Conservation (phyloP, 2,888 invertebrate species). For the Caenorhabditis sp. region DNA sequence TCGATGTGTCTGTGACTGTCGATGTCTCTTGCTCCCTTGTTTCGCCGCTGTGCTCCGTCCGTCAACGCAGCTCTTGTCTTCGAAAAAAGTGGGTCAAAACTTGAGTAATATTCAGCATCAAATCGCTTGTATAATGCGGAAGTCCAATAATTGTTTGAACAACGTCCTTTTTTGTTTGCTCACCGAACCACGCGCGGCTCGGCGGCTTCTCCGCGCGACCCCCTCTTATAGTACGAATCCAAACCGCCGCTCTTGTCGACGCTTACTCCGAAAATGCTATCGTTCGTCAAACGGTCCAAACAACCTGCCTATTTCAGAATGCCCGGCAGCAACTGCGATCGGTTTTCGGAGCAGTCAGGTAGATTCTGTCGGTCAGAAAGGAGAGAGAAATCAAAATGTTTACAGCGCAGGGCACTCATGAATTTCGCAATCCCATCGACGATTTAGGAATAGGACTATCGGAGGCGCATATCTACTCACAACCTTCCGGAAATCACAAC, state of each 20-base stretch:
- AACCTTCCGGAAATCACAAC: slow-evolving; percentile 2
- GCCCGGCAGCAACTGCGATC: slow-evolving; percentile 25
- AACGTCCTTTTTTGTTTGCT: slow-evolving; percentile 75
- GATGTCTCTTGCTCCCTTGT: slow-evolving; percentile 20
- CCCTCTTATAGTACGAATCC: slow-evolving; percentile 57
- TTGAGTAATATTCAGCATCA: slow-evolving; percentile 9
- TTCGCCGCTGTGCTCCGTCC: slow-evolving; percentile 1
- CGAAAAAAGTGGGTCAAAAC: neutral
- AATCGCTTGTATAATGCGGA: slow-evolving; percentile 45
- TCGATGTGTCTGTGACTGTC: slow-evolving; percentile 30
- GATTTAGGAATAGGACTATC: slow-evolving; percentile 10
- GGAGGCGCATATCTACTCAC: neutral
- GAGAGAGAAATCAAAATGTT: neutral
- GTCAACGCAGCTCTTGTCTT: slow-evolving; percentile 11
- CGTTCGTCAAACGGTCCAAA: slow-evolving; percentile 42
- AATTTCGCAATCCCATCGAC: slow-evolving; percentile 28
- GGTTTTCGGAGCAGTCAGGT: slow-evolving; percentile 21
- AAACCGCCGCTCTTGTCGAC: neutral
- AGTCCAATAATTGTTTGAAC: slow-evolving; percentile 67
- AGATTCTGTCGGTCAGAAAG: no score
- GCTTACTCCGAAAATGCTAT: slow-evolving; percentile 16
- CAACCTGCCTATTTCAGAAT: slow-evolving; percentile 49
- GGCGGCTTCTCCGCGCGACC: slow-evolving; percentile 52
- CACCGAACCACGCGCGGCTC: slow-evolving; percentile 51
- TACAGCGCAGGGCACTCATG: slow-evolving; percentile 21